These are phyloP conservation scores for Drosophila willistoni DNA, from an alignment of 1,140 invertebrate genomes.

Conservation along the genomic window DNA sequence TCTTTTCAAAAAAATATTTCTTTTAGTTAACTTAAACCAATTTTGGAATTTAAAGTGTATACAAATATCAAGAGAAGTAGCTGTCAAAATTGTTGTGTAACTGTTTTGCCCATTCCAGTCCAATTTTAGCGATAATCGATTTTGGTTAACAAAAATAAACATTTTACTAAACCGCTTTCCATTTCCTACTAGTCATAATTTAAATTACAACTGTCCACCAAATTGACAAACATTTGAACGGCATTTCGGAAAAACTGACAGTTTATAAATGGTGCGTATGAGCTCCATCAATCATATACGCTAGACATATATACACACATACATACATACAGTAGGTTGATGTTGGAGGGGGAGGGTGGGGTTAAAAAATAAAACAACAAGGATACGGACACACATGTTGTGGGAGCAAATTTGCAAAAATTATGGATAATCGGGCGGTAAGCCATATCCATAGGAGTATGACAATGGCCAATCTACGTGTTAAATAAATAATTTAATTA, in stretches of 20 bases:
- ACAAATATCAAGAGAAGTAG: neutral
- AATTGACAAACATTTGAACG: slow-evolving; percentile 67
- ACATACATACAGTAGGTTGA: neutral
- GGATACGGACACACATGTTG: neutral
- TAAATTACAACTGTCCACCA: slow-evolving; percentile 49
- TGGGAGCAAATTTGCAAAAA: slow-evolving; percentile 49
- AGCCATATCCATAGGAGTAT: neutral
- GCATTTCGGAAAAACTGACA: slow-evolving; percentile 53
- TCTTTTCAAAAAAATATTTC: too few relatives aligned
- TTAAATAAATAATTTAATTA: slow-evolving; percentile 81
- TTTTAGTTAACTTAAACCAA: too few relatives aligned
- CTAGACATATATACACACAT: slow-evolving; percentile 28
- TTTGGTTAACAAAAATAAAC: slow-evolving; percentile 9
- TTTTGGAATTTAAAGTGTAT: too few relatives aligned
- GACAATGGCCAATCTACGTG: slow-evolving; percentile 31
- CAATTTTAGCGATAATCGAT: neutral
- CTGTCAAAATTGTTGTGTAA: slow-evolving; percentile 45
- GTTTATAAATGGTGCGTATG: slow-evolving; percentile 58
- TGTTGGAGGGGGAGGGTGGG: neutral
- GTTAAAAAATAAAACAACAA: slow-evolving; percentile 11
- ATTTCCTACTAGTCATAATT: slow-evolving; percentile 37
- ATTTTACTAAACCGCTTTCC: slow-evolving; percentile 19
- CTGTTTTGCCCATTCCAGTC: neutral
- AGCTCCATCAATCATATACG: slow-evolving; percentile 56
- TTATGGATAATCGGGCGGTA: slow-evolving; percentile 9